phyloP scores from a whole-genome alignment of 2,113 vertebrate genomes.

The Tringa solitaria region DNA sequence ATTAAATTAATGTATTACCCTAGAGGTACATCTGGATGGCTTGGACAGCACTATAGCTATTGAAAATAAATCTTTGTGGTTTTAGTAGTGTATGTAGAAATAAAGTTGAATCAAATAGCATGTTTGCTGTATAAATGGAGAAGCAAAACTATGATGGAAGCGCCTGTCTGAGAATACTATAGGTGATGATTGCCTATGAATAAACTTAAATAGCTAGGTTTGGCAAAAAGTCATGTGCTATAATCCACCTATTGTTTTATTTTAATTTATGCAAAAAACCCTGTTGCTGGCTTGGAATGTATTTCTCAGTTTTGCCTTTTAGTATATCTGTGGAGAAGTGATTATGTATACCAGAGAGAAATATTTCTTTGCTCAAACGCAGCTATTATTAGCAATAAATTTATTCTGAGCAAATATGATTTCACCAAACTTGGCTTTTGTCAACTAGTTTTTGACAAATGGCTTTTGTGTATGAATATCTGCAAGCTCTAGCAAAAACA shows the following conservation, averaged over 20 bases:
- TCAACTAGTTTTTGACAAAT: background rate
- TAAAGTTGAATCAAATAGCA: background rate
- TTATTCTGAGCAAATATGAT: background rate
- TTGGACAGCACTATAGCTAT: background rate
- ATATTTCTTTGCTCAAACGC: background rate
- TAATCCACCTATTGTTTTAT: background rate
- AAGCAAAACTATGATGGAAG: background rate
- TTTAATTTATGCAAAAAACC: background rate
- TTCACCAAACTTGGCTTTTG: slow-evolving; percentile 11
- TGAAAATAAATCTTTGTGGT: background rate
- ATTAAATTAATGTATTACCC: background rate
- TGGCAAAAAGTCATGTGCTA: background rate
- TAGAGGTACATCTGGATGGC: background rate
- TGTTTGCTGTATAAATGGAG: background rate
- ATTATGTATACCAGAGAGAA: background rate
- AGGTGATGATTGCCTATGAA: background rate
- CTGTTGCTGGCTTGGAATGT: background rate
- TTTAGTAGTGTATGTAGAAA: background rate
- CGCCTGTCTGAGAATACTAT: background rate
- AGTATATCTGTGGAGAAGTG: background rate
- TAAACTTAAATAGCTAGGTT: background rate
- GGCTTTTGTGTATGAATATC: background rate
- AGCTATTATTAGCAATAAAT: background rate
- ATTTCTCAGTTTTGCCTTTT: background rate
- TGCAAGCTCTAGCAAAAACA: background rate